A percentile compares a stretch with the other conserved stretches of the same genome.
Conservation (phyloP, 2,888 invertebrate genomes). For the Ophonus ardosiacus region DNA sequence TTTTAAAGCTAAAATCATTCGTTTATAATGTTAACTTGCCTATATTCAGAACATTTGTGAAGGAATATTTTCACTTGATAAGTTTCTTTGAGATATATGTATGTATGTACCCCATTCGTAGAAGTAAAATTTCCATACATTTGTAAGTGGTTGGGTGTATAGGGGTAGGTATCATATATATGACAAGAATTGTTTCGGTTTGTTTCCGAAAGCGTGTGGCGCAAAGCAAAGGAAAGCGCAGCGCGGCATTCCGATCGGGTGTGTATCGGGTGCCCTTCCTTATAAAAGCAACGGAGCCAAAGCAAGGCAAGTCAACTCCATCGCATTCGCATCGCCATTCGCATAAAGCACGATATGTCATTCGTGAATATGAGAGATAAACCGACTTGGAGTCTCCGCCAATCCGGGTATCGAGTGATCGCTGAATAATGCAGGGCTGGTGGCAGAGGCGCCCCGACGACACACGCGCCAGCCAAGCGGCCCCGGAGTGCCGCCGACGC, state of each 20-base stretch:
- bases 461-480: conserved; percentile 5
- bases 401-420: conserved; percentile 69
- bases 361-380: conserved; percentile 54
- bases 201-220: not conserved
- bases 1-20: too few relatives aligned
- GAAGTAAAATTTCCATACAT: conserved; percentile 14
- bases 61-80: not conserved
- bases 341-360: conserved; percentile 56
- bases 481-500: conserved; percentile 25
- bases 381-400: conserved; percentile 37
- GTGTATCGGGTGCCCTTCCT: not conserved
- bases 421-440: conserved; percentile 70
- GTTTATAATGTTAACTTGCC: too few relatives aligned
- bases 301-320: not conserved
- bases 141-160: not conserved
- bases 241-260: conserved; percentile 1
- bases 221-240: too few relatives aligned
- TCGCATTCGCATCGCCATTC: conserved; percentile 22
- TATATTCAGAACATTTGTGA: not conserved
- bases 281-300: conserved; percentile 37
- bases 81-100: not conserved
- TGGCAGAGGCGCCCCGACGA: conserved; percentile 29
- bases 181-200: not conserved
- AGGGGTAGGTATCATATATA: not conserved
- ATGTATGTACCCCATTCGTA: not conserved